Percentiles rank a stretch among this genome's conserved stretches.
These are phyloP conservation scores for Lepidurus apus DNA, from an alignment of 1,140 invertebrate genomes.

Conservation along the genomic window DNA sequence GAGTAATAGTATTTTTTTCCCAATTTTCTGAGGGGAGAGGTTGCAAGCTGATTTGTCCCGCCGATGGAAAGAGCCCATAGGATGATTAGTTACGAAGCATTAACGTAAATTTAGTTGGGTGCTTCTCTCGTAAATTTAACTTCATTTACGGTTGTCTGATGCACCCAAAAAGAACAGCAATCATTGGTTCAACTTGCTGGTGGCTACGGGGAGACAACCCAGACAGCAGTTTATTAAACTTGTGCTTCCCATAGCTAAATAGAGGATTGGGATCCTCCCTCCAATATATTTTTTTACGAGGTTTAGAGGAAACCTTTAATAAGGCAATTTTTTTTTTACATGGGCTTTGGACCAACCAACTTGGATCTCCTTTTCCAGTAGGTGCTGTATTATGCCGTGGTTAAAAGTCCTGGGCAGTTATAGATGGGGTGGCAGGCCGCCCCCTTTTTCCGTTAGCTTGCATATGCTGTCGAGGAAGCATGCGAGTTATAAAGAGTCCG, in stretches of 20 bases:
- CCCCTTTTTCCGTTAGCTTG: conserved; percentile 5
- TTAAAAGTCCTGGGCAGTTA: not conserved
- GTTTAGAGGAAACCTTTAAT: conserved; percentile 10
- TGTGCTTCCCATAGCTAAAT: conserved; percentile 9
- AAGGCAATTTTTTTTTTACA: not conserved
- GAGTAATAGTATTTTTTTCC: not conserved
- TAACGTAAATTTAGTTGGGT: not conserved
- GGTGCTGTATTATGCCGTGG: not conserved
- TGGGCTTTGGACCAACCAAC: not conserved
- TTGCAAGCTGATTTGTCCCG: not conserved
- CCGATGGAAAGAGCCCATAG: not conserved
- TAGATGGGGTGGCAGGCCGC: conserved; percentile 1
- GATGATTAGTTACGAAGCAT: not conserved
- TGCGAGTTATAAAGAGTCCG: not conserved
- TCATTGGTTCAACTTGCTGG: not conserved
- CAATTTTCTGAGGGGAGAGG: too few species aligned
- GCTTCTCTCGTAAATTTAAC: not conserved
- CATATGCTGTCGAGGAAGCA: not conserved
- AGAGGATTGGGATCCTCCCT: conserved; percentile 1
- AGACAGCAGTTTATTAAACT: not conserved
- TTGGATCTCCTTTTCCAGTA: not conserved
- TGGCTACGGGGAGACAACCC: not conserved
- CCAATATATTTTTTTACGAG: conserved; percentile 5
- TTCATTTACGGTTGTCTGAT: not conserved
- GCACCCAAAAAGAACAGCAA: not conserved